Base-by-base conservation (phyloP, 2,888 invertebrate species). In the Lasioglossum villosulum region DNA sequence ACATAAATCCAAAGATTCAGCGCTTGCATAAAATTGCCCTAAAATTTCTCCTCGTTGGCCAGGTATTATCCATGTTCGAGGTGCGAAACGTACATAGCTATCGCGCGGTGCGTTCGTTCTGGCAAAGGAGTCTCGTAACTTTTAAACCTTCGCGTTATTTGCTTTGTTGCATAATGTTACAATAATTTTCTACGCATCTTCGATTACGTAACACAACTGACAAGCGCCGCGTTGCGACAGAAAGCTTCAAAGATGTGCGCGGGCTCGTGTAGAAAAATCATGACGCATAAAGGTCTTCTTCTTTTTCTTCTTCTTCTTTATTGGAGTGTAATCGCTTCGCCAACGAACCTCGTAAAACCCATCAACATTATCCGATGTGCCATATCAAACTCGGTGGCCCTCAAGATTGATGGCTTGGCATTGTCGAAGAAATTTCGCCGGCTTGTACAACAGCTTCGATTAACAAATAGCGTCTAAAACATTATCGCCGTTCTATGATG, bases 131-230 rank as follows among this genome's bases (percentile, higher is more conserved):
- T 75, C 81, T 75, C 81, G 70, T 52, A 66, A 30, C 59, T 71
- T 59, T 30, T n/a, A 27, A 27, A 78, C 71, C 39, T 75, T 68
- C 71, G 66, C 63, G 72, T 86, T 86, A 68, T 86, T 86, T 78
- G 75, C 78, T 63, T 81, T 42, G 56, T 86, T 86, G 75, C 86
- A 84, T 78, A 81, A 86, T 56, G 30, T 81, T 80, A 81, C 85
- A 86, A 86, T 73, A 78, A 78, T 86, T 86, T 86, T 86, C 86
- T 75, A 86, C 82, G 75, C 82, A 85, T 45, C 86, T 70, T 37
- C 75, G n/a, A 34, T 86, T 85, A 59, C 71, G 27, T 30, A 80
- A 86, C 27, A n/a, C 6, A 2, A 48, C 59, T 48, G 74, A 63
- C 74, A 72, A 52, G 59, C 16, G 59, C 27, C 72, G 56, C 27